Percentiles rank a stretch among this genome's conserved stretches.
Conservation (phyloP, 2,888 invertebrate genomes). For the Drosophila fulvimacula region DNA sequence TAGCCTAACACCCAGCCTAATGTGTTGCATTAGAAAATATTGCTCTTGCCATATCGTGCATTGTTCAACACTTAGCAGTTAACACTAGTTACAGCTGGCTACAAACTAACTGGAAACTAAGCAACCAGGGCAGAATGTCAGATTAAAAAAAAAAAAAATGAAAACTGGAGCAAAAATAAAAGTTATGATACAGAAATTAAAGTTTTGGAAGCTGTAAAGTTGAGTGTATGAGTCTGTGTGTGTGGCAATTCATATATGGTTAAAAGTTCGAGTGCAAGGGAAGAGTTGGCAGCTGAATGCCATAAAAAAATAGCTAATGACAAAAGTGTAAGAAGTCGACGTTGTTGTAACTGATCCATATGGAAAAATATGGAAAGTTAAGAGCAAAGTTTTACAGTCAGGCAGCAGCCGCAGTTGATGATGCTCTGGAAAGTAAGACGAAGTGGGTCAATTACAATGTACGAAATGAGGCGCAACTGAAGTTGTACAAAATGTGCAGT, state of each 20-base stretch:
- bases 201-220: constrained; percentile 56
- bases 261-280: constrained; percentile 1
- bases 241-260: constrained; percentile 8
- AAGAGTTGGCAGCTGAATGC: constrained; percentile 32
- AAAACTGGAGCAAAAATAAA: constrained; percentile 58
- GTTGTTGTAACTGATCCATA: constrained; percentile 57
- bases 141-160: constrained; percentile 36
- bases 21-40: constrained; percentile 6
- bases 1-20: background rate
- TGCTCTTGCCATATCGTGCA: constrained; percentile 17
- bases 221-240: constrained; percentile 2
- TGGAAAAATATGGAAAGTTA: constrained; percentile 54
- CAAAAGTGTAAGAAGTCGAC: constrained; percentile 61
- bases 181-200: constrained; percentile 77
- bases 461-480: background rate
- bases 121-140: constrained; percentile 14
- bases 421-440: background rate
- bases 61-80: constrained; percentile 45
- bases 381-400: constrained; percentile 35
- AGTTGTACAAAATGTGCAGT: background rate
- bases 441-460: constrained; percentile 16
- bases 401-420: constrained; percentile 1
- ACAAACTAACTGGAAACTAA: constrained; percentile 23
- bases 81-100: constrained; percentile 16
- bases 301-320: constrained; percentile 64